phyloP scores from a whole-genome alignment of 2,113 vertebrate genomes.

The Craseonycteris thonglongyai region DNA sequence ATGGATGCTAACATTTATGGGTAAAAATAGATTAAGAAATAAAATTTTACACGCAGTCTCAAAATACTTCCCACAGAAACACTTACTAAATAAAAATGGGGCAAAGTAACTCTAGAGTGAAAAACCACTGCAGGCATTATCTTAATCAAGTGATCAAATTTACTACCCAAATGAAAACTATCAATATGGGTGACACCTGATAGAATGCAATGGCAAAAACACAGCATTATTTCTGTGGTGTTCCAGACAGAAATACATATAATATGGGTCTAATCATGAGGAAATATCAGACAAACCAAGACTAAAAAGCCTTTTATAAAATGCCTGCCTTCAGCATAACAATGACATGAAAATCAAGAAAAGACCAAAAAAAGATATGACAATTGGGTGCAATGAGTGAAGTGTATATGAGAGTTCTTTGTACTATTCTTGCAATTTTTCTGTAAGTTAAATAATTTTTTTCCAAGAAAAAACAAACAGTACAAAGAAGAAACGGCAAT shows the following conservation, averaged over 20 bases:
- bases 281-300: not conserved
- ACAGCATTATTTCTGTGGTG: not conserved
- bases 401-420: not conserved
- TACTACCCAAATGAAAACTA: not conserved
- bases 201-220: not conserved
- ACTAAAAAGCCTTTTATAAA: not conserved
- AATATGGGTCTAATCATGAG: not conserved
- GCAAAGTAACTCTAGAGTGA: not conserved
- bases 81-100: not conserved
- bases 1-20: not conserved
- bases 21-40: not conserved
- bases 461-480: not conserved
- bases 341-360: not conserved
- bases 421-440: not conserved
- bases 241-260: not conserved
- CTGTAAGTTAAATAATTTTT: not conserved
- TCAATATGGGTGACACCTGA: not conserved
- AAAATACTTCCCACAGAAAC: not conserved
- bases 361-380: not conserved
- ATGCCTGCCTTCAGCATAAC: not conserved
- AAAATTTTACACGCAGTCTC: not conserved
- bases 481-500: not conserved
- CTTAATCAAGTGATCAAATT: not conserved
- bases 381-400: not conserved
- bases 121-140: not conserved